Percentiles rank a stretch among this genome's conserved stretches.
These are phyloP conservation scores for Eueremaeus valkanovi DNA, from an alignment of 2,888 invertebrate genomes.

Conservation along the genomic window DNA sequence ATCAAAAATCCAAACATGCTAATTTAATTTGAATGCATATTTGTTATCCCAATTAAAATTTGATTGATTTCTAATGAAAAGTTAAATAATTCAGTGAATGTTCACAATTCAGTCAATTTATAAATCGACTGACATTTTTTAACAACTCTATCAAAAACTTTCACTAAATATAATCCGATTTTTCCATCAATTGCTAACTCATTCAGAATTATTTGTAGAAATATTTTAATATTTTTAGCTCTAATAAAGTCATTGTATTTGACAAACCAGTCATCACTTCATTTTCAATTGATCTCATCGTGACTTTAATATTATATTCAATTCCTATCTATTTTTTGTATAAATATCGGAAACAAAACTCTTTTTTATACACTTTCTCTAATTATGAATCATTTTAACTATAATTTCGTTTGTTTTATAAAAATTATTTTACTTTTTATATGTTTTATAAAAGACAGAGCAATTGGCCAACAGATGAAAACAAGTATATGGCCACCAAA, in stretches of 20 bases:
- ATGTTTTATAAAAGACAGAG: neutral
- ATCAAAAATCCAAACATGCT: too few relatives aligned
- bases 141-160: too few relatives aligned
- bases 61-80: too few relatives aligned
- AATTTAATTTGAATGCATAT: too few relatives aligned
- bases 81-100: too few relatives aligned
- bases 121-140: too few relatives aligned
- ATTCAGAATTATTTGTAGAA: neutral
- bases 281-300: neutral
- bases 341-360: too few relatives aligned
- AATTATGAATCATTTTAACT: neutral
- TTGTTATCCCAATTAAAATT: too few relatives aligned
- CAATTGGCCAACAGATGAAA: neutral
- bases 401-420: neutral
- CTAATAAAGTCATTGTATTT: neutral
- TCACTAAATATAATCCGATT: too few relatives aligned
- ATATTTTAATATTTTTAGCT: too few relatives aligned
- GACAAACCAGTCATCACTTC: neutral
- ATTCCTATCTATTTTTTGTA: neutral
- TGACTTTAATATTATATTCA: neutral
- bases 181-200: neutral
- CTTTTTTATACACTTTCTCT: neutral
- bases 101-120: too few relatives aligned
- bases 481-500: conserved; percentile 1
- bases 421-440: neutral